Base-by-base conservation (phyloP, 2,797 vertebrate genomes). In the Hemitrygon akajei region DNA sequence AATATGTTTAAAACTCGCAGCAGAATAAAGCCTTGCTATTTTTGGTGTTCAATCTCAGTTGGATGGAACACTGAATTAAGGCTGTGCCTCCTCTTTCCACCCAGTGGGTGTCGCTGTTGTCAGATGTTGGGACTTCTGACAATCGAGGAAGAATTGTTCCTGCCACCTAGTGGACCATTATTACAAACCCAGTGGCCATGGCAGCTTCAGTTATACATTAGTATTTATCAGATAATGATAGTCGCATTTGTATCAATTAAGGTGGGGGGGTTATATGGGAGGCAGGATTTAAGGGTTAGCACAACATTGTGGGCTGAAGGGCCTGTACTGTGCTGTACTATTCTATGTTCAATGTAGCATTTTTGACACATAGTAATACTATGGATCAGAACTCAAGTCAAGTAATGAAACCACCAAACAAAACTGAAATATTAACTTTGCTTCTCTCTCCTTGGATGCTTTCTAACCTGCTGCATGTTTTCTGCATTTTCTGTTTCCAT, bases 21-120 rank as follows among this genome's bases (percentile, higher is more conserved):
- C 30, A n/a, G 58, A 86, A 27, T 9, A n/a, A 2, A 60, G 30
- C 58, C 27, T 63, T n/a, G 84, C 14, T 14, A 0, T 14, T 58
- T 66, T 25, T 27, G 81, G 81, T 84, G 81, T 14, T 58, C 3
- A 58, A 56, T 25, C 12, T 58, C 6, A 1, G 22, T 27, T 1
- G 3, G 1, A 27, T 9, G n/a, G 86, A 25, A 37, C 30, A 22
- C 18, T 89, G 16, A 37, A 37, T 22, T 2, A 69, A 69, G n/a
- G 86, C 10, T 60, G 82, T n/a, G 58, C 10, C 27, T 30, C 56
- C 60, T 22, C 18, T 5, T 20, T 16, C 63, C 18, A 27, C 7
- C 63, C 86, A 89, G n/a, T 10, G 69, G 86, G 60, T 89, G 63
- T 22, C 86, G 69, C 20, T 89, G 60, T 69, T 89, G 86, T 69